Evolutionary conservation across 2,888 invertebrate species (phyloP), one percentile per base, ranked within the genome.

Genomic region (Hydrotaea diabolus): DNA sequence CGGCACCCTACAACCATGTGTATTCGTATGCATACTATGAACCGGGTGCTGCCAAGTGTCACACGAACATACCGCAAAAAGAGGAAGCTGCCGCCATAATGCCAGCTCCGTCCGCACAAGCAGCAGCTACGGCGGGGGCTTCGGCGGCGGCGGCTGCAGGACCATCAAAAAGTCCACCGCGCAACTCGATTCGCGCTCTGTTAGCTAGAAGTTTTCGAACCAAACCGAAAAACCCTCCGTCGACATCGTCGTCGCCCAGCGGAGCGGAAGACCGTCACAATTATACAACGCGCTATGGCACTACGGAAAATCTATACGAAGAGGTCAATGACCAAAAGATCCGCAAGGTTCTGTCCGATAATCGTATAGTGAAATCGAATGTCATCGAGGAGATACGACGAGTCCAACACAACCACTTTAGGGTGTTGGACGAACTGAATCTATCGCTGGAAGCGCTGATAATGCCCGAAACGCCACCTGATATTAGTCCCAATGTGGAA

Each of bases 11-110:
- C 9, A 92, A 92, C 77, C 93, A 93, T 73, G 96, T 96, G 89
- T 97, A 97, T 92, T 96, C 96, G 31, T 97, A 97, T 92, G 97
- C 96, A 13, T 97, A 97, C 91, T 96, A 96, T 91, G 96, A 96
- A 89, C 94, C 95, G 0, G 95, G 95, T 7, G 94, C 94, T 1
- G 93, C 94, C 82, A 94, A 94, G 79, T 93, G 93, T 86, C 94
- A 94, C 88, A 94, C 95, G 84, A 94, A 95, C 88, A 94, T 95
- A 90, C 94, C 94, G 93, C 89, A 86, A 83, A 90, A 87, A 86
- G 90, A 87, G 93, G 86, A 86, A 57, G 83, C 84, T 15, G 74
- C 78, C 15, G 87, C 89, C 59, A 88, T 87, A 53, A 85, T 85
- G 62, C 87, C 81, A 82, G 85, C 87, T 26, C 86, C 87, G 11